Evolutionary conservation across 2,113 vertebrate species (phyloP).

Genomic region (Nibea albiflora): DNA sequence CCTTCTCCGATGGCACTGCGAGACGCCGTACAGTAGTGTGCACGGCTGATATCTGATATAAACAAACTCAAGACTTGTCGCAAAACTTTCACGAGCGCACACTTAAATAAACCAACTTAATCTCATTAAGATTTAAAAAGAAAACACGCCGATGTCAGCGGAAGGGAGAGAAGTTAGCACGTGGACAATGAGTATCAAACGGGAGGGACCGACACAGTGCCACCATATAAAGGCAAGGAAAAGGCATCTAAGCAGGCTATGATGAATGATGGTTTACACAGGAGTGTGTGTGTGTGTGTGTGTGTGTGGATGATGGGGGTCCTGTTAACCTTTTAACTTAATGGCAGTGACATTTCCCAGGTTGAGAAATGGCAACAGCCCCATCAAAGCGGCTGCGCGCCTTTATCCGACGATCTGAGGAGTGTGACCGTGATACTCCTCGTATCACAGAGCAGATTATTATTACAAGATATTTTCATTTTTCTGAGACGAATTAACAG

Average conservation of each 20-base stretch:
- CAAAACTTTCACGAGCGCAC: conserved; percentile 16
- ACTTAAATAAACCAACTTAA: conserved; percentile 27
- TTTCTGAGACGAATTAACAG: too few species aligned
- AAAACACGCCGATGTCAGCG: too few species aligned
- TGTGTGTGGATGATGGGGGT: background rate
- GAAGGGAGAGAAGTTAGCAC: background rate
- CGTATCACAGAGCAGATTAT: background rate
- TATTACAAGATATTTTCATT: background rate
- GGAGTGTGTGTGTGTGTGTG: background rate
- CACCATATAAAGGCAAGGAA: conserved; percentile 6
- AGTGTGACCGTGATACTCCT: background rate
- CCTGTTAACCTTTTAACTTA: conserved; percentile 35
- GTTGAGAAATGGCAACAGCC: conserved; percentile 1
- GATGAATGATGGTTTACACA: background rate
- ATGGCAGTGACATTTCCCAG: conserved; percentile 32
- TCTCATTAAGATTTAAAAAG: background rate
- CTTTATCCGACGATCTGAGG: conserved; percentile 1
- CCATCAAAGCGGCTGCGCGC: background rate
- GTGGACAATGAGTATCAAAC: background rate
- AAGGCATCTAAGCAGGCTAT: background rate
- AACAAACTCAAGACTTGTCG: conserved; percentile 32
- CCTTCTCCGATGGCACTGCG: conserved; percentile 57
- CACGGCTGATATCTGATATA: conserved; percentile 42
- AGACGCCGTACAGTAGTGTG: conserved; percentile 33
- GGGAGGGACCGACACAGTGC: background rate